Evolutionary conservation across 2,113 vertebrate species (phyloP), one percentile per base, ranked within the genome.

Genomic region (Ammospiza nelsoni): DNA sequence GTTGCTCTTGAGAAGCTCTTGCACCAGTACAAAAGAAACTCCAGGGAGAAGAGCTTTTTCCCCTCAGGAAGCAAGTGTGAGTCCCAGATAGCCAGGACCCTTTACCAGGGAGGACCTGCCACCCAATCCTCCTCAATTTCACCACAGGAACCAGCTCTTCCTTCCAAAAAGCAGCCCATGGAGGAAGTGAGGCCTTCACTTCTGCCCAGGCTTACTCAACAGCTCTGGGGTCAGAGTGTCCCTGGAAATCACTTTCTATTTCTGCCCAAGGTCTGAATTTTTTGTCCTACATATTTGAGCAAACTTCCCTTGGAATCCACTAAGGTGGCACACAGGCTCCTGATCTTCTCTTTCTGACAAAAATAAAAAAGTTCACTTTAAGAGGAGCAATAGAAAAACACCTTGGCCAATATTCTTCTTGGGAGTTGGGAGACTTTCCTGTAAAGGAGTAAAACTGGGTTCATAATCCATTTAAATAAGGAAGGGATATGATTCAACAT

Each of bases 401-500:
- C 81, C 25, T 93, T 92, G 61, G 79, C 43, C 31, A 58, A 77
- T n/a, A 90, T 87, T 90, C 67, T 54, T 57, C 27, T 81, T 71
- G 58, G 62, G 85, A 66, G 19, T 22, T 80, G 68, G 63, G 21
- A 55, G 76, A 86, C 52, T 86, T 95, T 93, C 68, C 90, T 90
- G 83, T 88, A 67, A 96, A 84, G 88, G 9, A 86, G 43, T 17
- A 89, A 95, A 94, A 58, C 49, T 88, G 16, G 37, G 21, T 16
- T 89, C 52, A 84, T 77, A 84, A 93, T 76, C 44, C 55, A 7
- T 88, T 96, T 71, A 84, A 57, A 93, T 59, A 89, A 48, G 11
- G 86, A 95, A 93, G 92, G 76, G 83, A 90, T 92, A 87, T 93
- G 92, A 94, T 93, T 94, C 90, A 97, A 84, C 61, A 80, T 63